Evolutionary conservation across 2,797 vertebrate genomes (phyloP), one percentile per base, ranked within the genome.

Genomic region (Rallus crepitans): DNA sequence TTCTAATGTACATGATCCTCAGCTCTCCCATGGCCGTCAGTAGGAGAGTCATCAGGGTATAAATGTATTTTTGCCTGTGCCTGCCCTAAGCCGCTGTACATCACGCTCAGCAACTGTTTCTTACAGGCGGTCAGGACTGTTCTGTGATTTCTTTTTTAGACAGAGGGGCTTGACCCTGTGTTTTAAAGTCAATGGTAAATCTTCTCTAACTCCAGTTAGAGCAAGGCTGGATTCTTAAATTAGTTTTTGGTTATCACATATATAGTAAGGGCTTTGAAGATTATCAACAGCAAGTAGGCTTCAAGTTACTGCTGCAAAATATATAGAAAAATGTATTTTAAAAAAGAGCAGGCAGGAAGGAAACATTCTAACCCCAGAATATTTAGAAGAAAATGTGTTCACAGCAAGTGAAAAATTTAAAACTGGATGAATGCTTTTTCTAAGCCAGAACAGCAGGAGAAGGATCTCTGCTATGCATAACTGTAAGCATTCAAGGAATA

Each of bases 11-110:
- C 85, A 52, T 60, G 96, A 75, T 64, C 77, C 95, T 94, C 96
- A 88, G 96, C 95, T 94, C 93, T 81, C 97, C 96, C 96, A 94
- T 96, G 89, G 96, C 85, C 96, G 73, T 97, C 92, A 89, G 95
- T 81, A 69, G 48, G 65, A 68, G 65, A 79, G 82, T 31, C 65
- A 1, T 37, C 63, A 19, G 90, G 45, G 63, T 68, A 24, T 18
- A 65, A 24, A 70, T 48, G 47, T 40, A 18, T 90, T 93, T 93
- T 35, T 85, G 42, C 11, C 79, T 69, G 12, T 39, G 25, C 3
- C 28, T 72, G 2, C 8, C 47, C 11, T 50, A 31, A 23, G 77
- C 80, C 86, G 77, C 77, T 89, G 66, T 8, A 19, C 56, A 76
- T 73, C 4, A 14, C 87, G 73, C 60, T 89, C 90, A 56, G 72